Evolutionary conservation across 1,140 invertebrate species (phyloP).

Genomic region (Anthonomus grandis): DNA sequence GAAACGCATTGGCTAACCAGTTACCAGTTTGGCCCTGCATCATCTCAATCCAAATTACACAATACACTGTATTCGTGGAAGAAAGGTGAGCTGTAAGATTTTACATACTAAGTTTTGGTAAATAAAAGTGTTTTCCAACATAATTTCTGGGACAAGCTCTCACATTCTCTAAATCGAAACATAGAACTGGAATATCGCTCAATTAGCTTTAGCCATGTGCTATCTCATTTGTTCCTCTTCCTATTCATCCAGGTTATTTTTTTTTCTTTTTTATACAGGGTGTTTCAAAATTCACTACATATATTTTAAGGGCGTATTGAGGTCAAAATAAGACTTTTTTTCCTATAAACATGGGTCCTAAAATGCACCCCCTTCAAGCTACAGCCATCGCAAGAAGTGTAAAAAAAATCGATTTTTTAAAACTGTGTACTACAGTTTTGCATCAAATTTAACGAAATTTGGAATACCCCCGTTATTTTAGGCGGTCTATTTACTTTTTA

Average conservation of each 20-base stretch:
- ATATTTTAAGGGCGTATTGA: too few relatives aligned
- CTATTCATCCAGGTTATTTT: slow-evolving; percentile 3
- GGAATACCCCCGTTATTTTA: too few relatives aligned
- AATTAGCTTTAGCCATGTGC: slow-evolving; percentile 2
- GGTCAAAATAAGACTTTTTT: too few relatives aligned
- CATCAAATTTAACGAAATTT: too few relatives aligned
- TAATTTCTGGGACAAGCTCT: slow-evolving; percentile 3
- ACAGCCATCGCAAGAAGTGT: too few relatives aligned
- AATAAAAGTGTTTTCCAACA: slow-evolving; percentile 8
- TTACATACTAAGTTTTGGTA: slow-evolving; percentile 1
- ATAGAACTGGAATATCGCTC: slow-evolving; percentile 2
- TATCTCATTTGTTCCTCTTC: slow-evolving; percentile 1
- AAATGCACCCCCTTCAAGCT: too few relatives aligned
- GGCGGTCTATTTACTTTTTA: too few relatives aligned
- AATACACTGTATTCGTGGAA: slow-evolving; percentile 4
- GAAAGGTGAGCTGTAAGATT: slow-evolving; percentile 8
- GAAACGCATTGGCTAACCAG: slow-evolving; percentile 3
- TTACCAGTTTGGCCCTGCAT: slow-evolving; percentile 2
- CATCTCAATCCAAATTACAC: neutral
- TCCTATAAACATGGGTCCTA: too few relatives aligned
- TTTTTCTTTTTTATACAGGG: slow-evolving; percentile 5
- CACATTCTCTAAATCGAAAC: slow-evolving; percentile 4
- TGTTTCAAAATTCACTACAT: too few relatives aligned
- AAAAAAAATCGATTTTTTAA: too few relatives aligned
- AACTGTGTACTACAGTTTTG: too few relatives aligned